phyloP scores from a whole-genome alignment of 2,113 vertebrate genomes.

The Leucosticte australis region DNA sequence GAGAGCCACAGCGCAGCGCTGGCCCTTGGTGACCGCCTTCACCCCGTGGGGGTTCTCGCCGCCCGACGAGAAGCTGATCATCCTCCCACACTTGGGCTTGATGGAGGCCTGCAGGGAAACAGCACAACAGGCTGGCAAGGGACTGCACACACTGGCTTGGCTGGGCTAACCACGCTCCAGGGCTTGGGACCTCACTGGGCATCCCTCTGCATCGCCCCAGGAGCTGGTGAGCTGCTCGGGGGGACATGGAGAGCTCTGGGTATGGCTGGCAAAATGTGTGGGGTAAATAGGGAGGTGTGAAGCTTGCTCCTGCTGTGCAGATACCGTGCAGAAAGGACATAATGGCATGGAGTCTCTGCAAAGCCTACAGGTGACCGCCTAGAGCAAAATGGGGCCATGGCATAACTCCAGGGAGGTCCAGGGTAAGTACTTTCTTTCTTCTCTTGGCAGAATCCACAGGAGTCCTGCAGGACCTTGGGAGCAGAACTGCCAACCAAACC shows the following conservation, averaged over 20 bases:
- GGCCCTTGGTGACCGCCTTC: conserved; percentile 90
- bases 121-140: not conserved
- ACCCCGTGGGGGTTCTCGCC: conserved; percentile 97
- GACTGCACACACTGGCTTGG: not conserved
- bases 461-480: not conserved
- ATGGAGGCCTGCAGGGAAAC: conserved; percentile 82
- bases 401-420: not conserved
- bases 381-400: not conserved
- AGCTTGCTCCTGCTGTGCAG: not conserved
- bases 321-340: not conserved
- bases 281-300: not conserved
- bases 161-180: not conserved
- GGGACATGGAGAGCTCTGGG: not conserved
- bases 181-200: not conserved
- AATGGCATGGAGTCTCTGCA: not conserved
- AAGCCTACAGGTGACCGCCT: not conserved
- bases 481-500: not conserved
- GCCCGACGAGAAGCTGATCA: conserved; percentile 95
- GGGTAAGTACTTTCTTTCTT: not conserved
- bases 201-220: rapidly evolving
- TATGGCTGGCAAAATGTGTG: not conserved
- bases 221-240: not conserved
- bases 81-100: conserved; percentile 90
- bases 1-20: conserved; percentile 90
- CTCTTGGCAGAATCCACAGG: not conserved